phyloP scores from a whole-genome alignment of 2,888 invertebrate genomes.

The Corythucha ciliata region DNA sequence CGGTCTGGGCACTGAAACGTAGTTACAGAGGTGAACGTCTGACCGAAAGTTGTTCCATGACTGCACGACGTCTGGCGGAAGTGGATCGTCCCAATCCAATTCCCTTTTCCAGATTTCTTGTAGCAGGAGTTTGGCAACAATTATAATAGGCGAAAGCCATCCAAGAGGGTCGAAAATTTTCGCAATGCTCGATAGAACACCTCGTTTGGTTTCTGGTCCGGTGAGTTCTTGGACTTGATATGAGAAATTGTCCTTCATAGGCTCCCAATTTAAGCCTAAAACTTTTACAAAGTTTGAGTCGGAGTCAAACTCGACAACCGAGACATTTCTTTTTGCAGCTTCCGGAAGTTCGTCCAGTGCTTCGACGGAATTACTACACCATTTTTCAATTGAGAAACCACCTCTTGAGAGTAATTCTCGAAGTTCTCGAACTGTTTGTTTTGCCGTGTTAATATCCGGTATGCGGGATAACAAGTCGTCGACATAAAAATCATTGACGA shows the following conservation, averaged over 20 bases:
- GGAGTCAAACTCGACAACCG: too few relatives aligned
- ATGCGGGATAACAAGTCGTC: too few relatives aligned
- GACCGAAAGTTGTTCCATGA: slow-evolving; percentile 11
- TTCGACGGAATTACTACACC: slow-evolving; percentile 5
- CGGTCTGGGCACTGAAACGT: too few relatives aligned
- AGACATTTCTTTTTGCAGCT: too few relatives aligned
- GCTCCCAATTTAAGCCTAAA: slow-evolving; percentile 30
- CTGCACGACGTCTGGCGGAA: slow-evolving; percentile 14
- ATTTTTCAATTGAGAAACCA: slow-evolving; percentile 21
- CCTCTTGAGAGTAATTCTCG: slow-evolving; percentile 17
- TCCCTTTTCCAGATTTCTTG: slow-evolving; percentile 30
- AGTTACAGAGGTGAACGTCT: too few relatives aligned
- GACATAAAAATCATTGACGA: slow-evolving; percentile 18
- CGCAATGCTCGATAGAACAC: slow-evolving; percentile 18
- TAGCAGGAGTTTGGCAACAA: slow-evolving; percentile 29
- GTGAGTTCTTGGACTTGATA: slow-evolving; percentile 10
- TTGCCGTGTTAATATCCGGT: slow-evolving; percentile 21
- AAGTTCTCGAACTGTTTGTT: slow-evolving; percentile 2
- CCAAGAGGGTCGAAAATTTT: slow-evolving; percentile 30
- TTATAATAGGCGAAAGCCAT: too few relatives aligned
- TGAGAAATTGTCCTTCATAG: slow-evolving; percentile 23
- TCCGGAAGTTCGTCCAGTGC: too few relatives aligned
- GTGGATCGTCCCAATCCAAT: slow-evolving; percentile 31
- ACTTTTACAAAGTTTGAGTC: slow-evolving; percentile 24
- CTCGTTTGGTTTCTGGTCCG: slow-evolving; percentile 15